A percentile compares a stretch with the other conserved stretches of the same genome.
Evolutionary conservation across 35 echinoderm and acorn worm species (phyloP).

Genomic region (Holothuria glaberrima): DNA sequence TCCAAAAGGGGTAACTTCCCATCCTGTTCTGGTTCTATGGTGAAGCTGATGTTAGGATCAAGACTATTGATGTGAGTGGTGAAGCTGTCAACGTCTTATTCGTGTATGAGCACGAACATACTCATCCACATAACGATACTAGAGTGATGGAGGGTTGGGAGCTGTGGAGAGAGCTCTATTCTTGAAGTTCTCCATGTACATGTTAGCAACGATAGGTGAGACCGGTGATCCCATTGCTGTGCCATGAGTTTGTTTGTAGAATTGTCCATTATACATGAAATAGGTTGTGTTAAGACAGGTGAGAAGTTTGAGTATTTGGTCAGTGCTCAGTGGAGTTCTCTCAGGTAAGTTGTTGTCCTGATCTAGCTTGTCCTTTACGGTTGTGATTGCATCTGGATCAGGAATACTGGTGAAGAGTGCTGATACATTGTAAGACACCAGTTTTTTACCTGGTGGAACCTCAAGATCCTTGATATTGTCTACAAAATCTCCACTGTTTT

Average conservation of each 20-base stretch:
- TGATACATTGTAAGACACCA: no score
- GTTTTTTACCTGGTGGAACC: constrained; percentile 45
- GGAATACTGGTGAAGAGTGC: no score
- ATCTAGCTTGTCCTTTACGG: no score
- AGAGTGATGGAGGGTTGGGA: background rate
- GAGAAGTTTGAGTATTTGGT: constrained; percentile 10
- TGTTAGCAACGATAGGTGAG: constrained; percentile 45
- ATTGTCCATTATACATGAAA: constrained; percentile 16
- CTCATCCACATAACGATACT: constrained; percentile 69
- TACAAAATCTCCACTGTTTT: constrained; percentile 57
- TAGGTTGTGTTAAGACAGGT: constrained; percentile 34
- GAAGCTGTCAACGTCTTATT: no score
- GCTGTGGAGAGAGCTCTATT: constrained; percentile 35
- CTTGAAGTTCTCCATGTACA: constrained; percentile 66
- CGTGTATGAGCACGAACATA: constrained; percentile 41
- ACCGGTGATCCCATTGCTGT: constrained; percentile 62
- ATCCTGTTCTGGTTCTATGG: constrained; percentile 54
- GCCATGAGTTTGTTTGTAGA: constrained; percentile 26
- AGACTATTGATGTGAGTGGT: constrained; percentile 62
- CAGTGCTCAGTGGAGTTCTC: no score
- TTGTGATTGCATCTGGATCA: no score
- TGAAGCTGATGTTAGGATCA: constrained; percentile 58
- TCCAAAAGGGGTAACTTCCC: constrained; percentile 53
- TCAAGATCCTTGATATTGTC: constrained; percentile 29
- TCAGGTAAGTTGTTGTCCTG: no score